Base-by-base conservation (phyloP, 2,888 invertebrate species). In the Drosophila bunnanda region DNA sequence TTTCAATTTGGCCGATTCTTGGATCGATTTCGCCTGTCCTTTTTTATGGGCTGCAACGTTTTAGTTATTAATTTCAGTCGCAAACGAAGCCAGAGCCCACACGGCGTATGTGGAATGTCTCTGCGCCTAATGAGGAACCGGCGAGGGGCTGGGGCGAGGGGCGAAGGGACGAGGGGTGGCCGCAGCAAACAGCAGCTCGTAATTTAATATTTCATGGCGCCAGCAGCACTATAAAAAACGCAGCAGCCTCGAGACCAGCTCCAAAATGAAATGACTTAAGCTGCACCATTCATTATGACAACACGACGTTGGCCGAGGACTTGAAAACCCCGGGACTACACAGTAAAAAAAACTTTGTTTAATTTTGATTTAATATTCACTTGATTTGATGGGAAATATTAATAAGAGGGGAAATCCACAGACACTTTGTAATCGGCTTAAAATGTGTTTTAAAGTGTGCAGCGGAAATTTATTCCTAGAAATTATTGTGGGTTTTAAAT, bases 191-290 rank as follows among this genome's bases (percentile, higher is more conserved):
- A 80, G 88, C 85, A 88, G 85, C 88, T 75, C 77, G 91, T 91
- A 91, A 91, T 91, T 90, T 91, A 91, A 91, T 91, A 91, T 91
- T 91, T 91, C 85, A 88, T 91, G 91, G 91, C 91, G 91, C 91
- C 91, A 91, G 89, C 77, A 87, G 76, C 88, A 85, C 89, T 89
- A 91, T 91, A 91, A 91, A 90, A 90, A 89, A 88, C 78, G 75
- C 54, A 59, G 56, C 66, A 64, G 64, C 65, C 60, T 20, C 59
- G 43, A 67, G 79, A 73, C 74, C 77, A 60, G 65, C 76, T 67
- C 43, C 85, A 89, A 91, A 91, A 90, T 91, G 90, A 91, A 91
- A 91, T 91, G 90, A 91, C 89, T 90, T 89, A 82, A 89, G 89
- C 89, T 88, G 89, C 84, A 78, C 91, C 91, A 91, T 91, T 91